A percentile compares a stretch with the other conserved stretches of the same genome.
Conservation (phyloP, 2,797 vertebrate species). For the Orientallactaga sibirica region DNA sequence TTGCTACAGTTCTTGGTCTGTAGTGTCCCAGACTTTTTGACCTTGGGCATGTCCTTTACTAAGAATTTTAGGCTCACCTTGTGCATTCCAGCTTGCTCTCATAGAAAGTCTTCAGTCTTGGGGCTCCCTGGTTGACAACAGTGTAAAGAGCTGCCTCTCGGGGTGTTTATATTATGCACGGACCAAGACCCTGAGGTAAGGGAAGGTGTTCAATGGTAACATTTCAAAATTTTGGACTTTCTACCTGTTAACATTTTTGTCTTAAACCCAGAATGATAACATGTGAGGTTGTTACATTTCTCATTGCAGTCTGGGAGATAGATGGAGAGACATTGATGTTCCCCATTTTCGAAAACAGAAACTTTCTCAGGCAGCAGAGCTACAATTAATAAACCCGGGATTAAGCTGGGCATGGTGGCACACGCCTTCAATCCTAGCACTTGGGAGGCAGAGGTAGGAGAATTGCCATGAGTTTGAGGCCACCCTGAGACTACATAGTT, state of each 20-base stretch:
- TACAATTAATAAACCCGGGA: background rate
- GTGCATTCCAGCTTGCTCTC: background rate
- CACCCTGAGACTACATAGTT: too few species aligned
- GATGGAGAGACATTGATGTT: background rate
- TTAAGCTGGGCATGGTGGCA: background rate
- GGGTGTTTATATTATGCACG: background rate
- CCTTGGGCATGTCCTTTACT: background rate
- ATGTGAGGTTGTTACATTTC: background rate
- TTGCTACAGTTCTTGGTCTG: background rate
- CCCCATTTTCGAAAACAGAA: background rate
- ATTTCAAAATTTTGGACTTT: slow-evolving; percentile 21
- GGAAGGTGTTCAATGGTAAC: background rate
- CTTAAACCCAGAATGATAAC: background rate
- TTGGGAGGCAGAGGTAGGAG: too few species aligned
- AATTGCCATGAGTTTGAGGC: too few species aligned
- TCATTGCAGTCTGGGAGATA: background rate
- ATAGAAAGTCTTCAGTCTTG: background rate
- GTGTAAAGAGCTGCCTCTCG: background rate
- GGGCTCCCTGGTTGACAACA: background rate
- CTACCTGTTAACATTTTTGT: background rate
- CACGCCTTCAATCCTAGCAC: too few species aligned
- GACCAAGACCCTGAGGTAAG: background rate
- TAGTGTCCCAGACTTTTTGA: background rate
- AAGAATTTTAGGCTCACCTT: background rate
- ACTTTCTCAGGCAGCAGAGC: background rate